A percentile compares a stretch with the other conserved stretches of the same genome.
Conservation (phyloP, 2,113 vertebrate genomes). For the Mesocricetus auratus region DNA sequence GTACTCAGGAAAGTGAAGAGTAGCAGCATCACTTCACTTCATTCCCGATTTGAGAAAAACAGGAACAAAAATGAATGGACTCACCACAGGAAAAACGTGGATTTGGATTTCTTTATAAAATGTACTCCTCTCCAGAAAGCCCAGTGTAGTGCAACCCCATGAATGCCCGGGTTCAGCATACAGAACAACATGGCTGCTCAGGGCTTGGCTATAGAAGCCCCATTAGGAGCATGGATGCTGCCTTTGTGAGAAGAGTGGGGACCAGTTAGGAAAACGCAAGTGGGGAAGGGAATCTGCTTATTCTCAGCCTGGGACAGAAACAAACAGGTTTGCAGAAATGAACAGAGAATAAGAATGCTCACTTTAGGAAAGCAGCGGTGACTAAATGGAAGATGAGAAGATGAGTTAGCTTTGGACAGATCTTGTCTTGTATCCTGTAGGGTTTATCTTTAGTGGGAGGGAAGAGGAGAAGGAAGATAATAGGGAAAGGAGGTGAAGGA, state of each 20-base stretch:
- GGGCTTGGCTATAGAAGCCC: background rate
- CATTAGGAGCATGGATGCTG: background rate
- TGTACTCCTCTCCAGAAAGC: background rate
- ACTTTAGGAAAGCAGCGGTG: background rate
- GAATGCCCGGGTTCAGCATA: background rate
- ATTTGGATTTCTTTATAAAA: constrained; percentile 1
- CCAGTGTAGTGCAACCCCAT: background rate
- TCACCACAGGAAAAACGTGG: background rate
- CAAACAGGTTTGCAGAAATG: background rate
- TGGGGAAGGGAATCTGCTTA: background rate
- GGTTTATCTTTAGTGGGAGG: background rate
- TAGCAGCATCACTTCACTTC: background rate
- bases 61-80: background rate
- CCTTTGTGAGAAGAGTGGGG: background rate
- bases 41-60: background rate
- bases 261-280: background rate
- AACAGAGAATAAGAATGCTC: background rate
- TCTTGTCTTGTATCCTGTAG: background rate
- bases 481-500: background rate
- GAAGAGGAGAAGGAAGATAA: background rate
- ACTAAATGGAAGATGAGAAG: background rate
- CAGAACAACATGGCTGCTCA: background rate
- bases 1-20: background rate
- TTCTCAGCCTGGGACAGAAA: background rate
- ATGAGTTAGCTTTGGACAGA: background rate